A percentile compares a stretch with the other conserved stretches of the same genome.
Conservation (phyloP, 2,113 vertebrate genomes). For the Vidua chalybeata region DNA sequence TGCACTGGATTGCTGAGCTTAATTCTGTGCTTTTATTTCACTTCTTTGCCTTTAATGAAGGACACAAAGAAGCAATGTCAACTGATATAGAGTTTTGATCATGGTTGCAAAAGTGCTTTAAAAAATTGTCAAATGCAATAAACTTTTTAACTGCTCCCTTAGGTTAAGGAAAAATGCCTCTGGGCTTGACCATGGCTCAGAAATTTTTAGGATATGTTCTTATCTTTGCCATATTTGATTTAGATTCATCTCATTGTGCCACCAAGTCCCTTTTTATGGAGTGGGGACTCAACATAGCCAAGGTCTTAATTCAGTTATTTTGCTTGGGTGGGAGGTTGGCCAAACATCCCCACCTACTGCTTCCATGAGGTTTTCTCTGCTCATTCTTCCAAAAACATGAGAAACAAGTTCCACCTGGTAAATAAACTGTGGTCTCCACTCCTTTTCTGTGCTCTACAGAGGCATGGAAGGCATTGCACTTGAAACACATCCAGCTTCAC, state of each 20-base stretch:
- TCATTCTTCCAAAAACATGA: neutral
- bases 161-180: neutral
- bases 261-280: neutral
- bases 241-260: neutral
- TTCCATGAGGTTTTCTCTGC: neutral
- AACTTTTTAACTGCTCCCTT: neutral
- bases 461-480: neutral
- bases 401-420: neutral
- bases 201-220: neutral
- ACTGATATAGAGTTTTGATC: neutral
- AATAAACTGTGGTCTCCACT: rapidly evolving
- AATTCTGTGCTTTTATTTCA: neutral
- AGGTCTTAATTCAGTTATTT: neutral
- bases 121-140: neutral
- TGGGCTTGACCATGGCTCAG: neutral
- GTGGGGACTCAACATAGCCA: neutral
- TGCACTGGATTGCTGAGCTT: neutral
- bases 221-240: neutral
- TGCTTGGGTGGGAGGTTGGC: neutral
- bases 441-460: neutral
- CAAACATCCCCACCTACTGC: neutral
- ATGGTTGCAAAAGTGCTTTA: neutral
- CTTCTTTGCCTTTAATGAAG: neutral
- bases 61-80: neutral
- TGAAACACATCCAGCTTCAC: neutral